These are phyloP conservation scores for Nycticebus coucang DNA, from an alignment of 2,113 vertebrate genomes.

Conservation along the genomic window DNA sequence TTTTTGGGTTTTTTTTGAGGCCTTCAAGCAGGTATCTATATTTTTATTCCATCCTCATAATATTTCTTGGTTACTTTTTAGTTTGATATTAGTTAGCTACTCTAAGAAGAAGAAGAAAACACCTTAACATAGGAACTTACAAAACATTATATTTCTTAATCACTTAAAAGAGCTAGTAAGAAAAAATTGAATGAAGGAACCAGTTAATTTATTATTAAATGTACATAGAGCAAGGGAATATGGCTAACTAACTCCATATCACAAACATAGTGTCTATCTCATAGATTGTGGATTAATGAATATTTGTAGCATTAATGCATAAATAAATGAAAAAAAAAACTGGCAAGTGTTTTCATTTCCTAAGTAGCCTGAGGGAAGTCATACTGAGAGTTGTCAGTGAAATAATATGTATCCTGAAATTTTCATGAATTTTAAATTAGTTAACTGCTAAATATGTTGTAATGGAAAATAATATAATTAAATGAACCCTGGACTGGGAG, in stretches of 20 bases:
- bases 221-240: background rate
- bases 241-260: background rate
- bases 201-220: conserved; percentile 27
- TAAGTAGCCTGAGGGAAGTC: conserved; percentile 23
- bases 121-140: background rate
- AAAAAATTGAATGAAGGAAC: background rate
- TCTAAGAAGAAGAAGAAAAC: background rate
- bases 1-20: background rate
- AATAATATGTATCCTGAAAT: conserved; percentile 60
- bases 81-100: background rate
- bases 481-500: background rate
- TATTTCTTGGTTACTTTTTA: background rate
- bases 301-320: conserved; percentile 33
- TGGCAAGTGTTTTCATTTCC: conserved; percentile 36
- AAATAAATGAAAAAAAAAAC: conserved; percentile 33
- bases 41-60: background rate
- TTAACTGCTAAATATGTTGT: conserved; percentile 48
- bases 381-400: conserved; percentile 19
- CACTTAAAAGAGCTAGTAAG: background rate
- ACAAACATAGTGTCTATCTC: background rate
- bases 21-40: background rate
- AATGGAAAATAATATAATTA: conserved; percentile 53
- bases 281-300: conserved; percentile 30
- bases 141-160: background rate
- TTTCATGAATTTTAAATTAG: conserved; percentile 52